These are phyloP conservation scores for Melanotaenia boesemani DNA, from an alignment of 2,797 vertebrate genomes.

Conservation along the genomic window DNA sequence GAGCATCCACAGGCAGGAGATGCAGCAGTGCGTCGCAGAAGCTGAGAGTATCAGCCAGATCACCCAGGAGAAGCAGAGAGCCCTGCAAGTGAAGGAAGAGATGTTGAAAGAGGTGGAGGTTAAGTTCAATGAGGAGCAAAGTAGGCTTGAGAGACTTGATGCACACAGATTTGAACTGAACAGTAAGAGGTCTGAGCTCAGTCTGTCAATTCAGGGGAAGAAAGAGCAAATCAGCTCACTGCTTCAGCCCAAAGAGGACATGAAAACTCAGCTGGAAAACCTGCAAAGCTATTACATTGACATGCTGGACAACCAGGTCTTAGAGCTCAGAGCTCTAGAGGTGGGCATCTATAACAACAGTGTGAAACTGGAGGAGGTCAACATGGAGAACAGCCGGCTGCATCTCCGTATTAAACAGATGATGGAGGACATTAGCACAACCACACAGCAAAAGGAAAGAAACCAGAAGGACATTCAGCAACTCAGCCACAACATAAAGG, in stretches of 20 bases:
- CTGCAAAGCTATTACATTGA: conserved; percentile 27
- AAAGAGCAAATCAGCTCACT: conserved; percentile 43
- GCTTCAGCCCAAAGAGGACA: conserved; percentile 59
- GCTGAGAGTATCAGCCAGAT: conserved; percentile 24
- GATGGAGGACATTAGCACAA: conserved; percentile 48
- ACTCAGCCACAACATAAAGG: conserved; percentile 30
- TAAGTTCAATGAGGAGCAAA: conserved; percentile 40
- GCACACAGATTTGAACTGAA: conserved; percentile 28
- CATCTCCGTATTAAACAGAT: conserved; percentile 62
- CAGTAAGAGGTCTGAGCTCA: conserved; percentile 42
- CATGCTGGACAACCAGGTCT: conserved; percentile 33
- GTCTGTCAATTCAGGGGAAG: conserved; percentile 35
- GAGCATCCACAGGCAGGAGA: conserved; percentile 14
- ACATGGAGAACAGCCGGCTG: conserved; percentile 77
- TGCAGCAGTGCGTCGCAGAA: conserved; percentile 37
- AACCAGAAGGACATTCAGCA: conserved; percentile 34
- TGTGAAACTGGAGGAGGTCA: conserved; percentile 70
- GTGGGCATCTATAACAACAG: conserved; percentile 58
- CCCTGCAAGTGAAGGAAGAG: conserved; percentile 55
- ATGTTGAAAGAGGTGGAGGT: conserved; percentile 58
- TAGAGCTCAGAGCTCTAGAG: conserved; percentile 66
- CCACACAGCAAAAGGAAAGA: conserved; percentile 33
- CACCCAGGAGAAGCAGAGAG: conserved; percentile 55
- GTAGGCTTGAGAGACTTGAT: conserved; percentile 35
- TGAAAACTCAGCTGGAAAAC: conserved; percentile 55